phyloP scores from a whole-genome alignment of 2,797 vertebrate species.

The Psittacula echo region DNA sequence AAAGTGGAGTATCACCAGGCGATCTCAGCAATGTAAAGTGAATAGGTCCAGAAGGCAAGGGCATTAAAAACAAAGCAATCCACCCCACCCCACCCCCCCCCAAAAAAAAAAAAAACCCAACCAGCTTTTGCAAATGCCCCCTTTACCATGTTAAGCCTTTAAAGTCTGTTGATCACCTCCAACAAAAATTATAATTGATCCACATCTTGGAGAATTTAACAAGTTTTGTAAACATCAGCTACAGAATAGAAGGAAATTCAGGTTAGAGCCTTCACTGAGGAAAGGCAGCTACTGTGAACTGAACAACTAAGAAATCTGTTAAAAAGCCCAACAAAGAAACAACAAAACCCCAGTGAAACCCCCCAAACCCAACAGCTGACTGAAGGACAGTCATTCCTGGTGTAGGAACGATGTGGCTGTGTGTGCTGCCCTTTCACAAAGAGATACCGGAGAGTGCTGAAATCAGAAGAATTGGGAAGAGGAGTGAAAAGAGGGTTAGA shows the following conservation, averaged over 20 bases:
- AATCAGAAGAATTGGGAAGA: neutral
- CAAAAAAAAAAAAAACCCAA: no score
- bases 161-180: neutral
- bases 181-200: neutral
- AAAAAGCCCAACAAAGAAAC: neutral
- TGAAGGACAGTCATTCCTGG: neutral
- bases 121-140: neutral
- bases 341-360: neutral
- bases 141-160: neutral
- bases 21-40: neutral
- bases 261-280: neutral
- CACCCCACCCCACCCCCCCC: no score
- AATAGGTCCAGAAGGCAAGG: neutral
- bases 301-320: neutral
- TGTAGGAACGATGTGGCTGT: neutral
- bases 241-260: neutral
- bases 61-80: neutral
- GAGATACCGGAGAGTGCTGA: neutral
- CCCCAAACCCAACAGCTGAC: neutral
- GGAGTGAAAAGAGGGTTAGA: neutral
- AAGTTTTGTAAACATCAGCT: neutral
- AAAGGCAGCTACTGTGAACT: neutral
- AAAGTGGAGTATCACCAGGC: neutral
- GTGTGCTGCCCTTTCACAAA: neutral
- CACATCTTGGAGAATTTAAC: neutral